Percentiles rank a stretch among this genome's conserved stretches.
Conservation (phyloP, 2,113 vertebrate species). For the Sturnus vulgaris region DNA sequence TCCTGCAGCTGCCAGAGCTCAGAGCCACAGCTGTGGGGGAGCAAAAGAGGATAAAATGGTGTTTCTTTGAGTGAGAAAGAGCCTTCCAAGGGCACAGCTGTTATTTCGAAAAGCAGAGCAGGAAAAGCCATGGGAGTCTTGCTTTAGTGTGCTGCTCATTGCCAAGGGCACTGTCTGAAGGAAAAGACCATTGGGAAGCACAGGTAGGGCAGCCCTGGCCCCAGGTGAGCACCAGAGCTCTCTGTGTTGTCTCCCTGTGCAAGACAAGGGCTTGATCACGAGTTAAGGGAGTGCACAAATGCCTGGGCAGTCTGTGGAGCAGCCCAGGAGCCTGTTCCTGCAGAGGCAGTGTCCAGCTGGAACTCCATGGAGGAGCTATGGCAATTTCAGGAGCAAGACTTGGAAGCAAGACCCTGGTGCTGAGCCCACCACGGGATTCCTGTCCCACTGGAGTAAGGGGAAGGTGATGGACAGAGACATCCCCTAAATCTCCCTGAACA, state of each 20-base stretch:
- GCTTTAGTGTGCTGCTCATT: not conserved
- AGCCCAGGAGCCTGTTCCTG: not conserved
- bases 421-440: not conserved
- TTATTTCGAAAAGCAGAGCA: not conserved
- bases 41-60: not conserved
- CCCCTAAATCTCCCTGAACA: not conserved
- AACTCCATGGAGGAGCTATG: rapidly evolving
- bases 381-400: not conserved
- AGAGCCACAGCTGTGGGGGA: not conserved
- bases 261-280: not conserved
- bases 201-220: not conserved
- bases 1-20: not conserved
- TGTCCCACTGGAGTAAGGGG: too few relatives aligned
- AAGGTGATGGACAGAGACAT: not conserved
- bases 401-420: not conserved
- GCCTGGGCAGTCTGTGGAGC: not conserved
- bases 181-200: not conserved
- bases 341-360: not conserved
- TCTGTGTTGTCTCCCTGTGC: not conserved
- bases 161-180: not conserved
- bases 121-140: not conserved
- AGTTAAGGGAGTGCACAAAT: not conserved
- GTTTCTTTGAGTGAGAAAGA: not conserved
- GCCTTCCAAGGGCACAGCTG: not conserved
- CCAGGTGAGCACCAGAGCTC: not conserved